phyloP scores from a whole-genome alignment of 2,113 vertebrate genomes.

The Tragelaphus buxtoni region DNA sequence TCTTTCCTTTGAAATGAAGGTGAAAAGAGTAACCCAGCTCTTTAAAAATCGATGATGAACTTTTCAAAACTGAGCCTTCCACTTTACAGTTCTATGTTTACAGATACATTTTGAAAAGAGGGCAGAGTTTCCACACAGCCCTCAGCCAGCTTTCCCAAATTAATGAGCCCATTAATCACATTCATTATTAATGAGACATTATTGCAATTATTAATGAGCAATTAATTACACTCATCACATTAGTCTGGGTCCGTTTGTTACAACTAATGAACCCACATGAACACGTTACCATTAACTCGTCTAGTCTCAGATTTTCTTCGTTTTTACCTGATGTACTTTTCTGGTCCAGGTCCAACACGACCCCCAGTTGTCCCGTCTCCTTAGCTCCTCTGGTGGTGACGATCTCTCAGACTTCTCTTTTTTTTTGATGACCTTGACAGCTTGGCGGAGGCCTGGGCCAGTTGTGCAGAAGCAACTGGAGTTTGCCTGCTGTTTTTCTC shows the following conservation, averaged over 20 bases:
- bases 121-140: accelerated
- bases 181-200: not conserved
- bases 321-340: accelerated
- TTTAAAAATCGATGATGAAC: not conserved
- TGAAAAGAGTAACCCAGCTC: not conserved
- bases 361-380: not conserved
- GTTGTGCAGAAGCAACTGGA: not conserved
- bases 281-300: accelerated
- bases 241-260: not conserved
- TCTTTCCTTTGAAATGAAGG: not conserved
- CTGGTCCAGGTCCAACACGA: not conserved
- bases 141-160: accelerated
- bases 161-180: not conserved
- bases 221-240: not conserved
- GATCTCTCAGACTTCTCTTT: too few relatives aligned
- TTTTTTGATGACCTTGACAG: not conserved
- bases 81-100: not conserved
- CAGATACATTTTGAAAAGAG: not conserved
- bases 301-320: not conserved
- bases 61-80: not conserved
- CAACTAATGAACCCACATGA: accelerated
- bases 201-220: not conserved
- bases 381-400: not conserved
- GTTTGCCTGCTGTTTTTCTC: not conserved
- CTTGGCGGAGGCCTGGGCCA: accelerated